Evolutionary conservation across 2,888 invertebrate species (phyloP).

Genomic region (Volucella zonaria): DNA sequence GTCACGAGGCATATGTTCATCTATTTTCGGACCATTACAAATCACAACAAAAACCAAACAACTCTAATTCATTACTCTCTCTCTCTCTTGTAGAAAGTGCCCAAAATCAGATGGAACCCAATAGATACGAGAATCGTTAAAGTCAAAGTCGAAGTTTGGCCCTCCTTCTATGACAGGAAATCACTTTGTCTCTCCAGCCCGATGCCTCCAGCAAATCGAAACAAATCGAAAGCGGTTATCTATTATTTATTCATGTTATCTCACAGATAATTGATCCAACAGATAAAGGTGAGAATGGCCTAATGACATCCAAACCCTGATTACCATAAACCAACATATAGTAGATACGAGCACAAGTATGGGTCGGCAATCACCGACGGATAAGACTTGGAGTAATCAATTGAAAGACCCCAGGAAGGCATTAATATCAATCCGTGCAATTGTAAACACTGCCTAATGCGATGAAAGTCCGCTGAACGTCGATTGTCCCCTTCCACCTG

Average conservation of each 20-base stretch:
- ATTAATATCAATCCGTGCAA: constrained; percentile 40
- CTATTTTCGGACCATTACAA: constrained; percentile 55
- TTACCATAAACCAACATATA: constrained; percentile 58
- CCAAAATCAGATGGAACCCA: constrained; percentile 13
- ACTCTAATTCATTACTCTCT: background rate
- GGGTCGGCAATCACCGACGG: constrained; percentile 16
- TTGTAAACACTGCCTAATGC: constrained; percentile 35
- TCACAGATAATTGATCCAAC: constrained; percentile 61
- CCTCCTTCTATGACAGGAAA: constrained; percentile 47
- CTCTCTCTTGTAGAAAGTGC: constrained; percentile 45
- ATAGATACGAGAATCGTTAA: constrained; percentile 32
- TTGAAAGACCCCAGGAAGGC: constrained; percentile 46
- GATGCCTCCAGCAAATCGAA: constrained; percentile 15
- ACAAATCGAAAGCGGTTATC: constrained; percentile 27
- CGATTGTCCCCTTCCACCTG: background rate
- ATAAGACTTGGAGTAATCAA: constrained; percentile 38
- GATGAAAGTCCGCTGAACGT: constrained; percentile 27
- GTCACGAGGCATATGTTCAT: constrained; percentile 32
- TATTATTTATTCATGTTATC: constrained; percentile 54
- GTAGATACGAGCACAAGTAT: background rate
- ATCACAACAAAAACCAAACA: constrained; percentile 26
- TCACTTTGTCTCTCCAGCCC: constrained; percentile 24
- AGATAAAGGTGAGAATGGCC: constrained; percentile 61
- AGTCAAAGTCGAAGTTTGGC: constrained; percentile 54
- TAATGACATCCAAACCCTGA: constrained; percentile 58